Conservation (phyloP, 1,140 invertebrate species). For the Liolophura sinensis region DNA sequence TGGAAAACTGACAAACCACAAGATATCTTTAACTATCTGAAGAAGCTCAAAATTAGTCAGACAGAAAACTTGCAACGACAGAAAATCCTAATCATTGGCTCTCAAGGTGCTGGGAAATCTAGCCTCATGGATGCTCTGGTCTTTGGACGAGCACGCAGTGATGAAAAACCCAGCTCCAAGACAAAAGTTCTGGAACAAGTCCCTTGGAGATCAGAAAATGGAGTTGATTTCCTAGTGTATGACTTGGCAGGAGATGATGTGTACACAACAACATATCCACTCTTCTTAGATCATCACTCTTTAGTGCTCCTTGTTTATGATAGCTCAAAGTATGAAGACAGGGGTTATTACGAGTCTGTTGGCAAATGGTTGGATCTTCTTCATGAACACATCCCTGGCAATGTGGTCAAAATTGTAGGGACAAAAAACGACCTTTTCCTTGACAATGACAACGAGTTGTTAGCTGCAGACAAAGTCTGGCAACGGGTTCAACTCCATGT, state of each 20-base stretch:
- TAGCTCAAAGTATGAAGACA: constrained; percentile 34
- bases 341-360: constrained; percentile 38
- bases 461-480: not conserved
- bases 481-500: too few species aligned
- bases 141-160: constrained; percentile 28
- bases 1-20: constrained; percentile 53
- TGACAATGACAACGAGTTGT: not conserved
- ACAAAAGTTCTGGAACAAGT: constrained; percentile 39
- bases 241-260: constrained; percentile 50
- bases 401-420: constrained; percentile 52
- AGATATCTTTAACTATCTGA: constrained; percentile 54
- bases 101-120: constrained; percentile 50
- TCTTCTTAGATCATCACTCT: constrained; percentile 51
- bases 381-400: constrained; percentile 37
- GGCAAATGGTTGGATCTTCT: constrained; percentile 54
- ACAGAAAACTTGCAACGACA: constrained; percentile 52
- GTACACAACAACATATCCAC: constrained; percentile 42
- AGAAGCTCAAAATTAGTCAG: constrained; percentile 48
- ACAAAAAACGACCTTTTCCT: constrained; percentile 41
- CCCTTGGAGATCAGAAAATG: constrained; percentile 51
- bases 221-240: constrained; percentile 49
- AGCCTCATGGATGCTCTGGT: constrained; percentile 40
- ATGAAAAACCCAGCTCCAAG: constrained; percentile 17
- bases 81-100: constrained; percentile 53
- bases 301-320: constrained; percentile 52